Conservation (phyloP, 2,113 vertebrate species). For the pig (Sus scrofa) region DNA sequence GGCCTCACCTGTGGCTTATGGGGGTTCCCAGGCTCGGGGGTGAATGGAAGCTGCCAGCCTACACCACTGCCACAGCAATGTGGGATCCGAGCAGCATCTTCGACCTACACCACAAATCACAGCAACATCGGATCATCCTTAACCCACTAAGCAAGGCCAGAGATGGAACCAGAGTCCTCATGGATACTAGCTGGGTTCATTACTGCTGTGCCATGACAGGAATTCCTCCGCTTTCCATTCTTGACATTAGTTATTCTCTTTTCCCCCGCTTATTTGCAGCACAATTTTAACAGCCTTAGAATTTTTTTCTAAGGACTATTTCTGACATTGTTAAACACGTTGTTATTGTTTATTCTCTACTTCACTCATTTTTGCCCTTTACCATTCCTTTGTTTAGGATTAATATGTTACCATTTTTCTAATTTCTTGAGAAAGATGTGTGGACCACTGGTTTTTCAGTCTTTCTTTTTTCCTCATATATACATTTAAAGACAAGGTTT, state of each 20-base stretch:
- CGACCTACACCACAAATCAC: too few relatives aligned
- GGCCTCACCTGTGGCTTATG: too few relatives aligned
- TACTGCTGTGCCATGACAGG: too few relatives aligned
- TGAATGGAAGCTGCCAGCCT: too few relatives aligned
- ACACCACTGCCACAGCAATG: too few relatives aligned
- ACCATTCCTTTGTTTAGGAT: neutral
- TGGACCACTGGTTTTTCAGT: neutral
- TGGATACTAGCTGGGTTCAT: too few relatives aligned
- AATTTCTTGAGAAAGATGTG: conserved; percentile 6
- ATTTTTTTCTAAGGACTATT: neutral
- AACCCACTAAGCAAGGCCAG: too few relatives aligned
- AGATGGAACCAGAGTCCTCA: too few relatives aligned
- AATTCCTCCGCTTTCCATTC: neutral
- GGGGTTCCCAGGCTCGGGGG: too few relatives aligned
- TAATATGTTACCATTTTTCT: neutral
- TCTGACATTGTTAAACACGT: neutral
- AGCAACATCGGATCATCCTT: too few relatives aligned
- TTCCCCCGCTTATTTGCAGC: neutral
- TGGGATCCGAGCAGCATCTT: too few relatives aligned
- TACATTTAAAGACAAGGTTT: neutral
- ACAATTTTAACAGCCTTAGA: neutral
- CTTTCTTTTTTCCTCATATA: conserved; percentile 3
- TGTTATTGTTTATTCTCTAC: neutral
- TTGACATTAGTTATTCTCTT: neutral
- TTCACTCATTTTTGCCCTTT: neutral